phyloP scores from a whole-genome alignment of 1,140 invertebrate genomes.

The Pteromalus puparum region DNA sequence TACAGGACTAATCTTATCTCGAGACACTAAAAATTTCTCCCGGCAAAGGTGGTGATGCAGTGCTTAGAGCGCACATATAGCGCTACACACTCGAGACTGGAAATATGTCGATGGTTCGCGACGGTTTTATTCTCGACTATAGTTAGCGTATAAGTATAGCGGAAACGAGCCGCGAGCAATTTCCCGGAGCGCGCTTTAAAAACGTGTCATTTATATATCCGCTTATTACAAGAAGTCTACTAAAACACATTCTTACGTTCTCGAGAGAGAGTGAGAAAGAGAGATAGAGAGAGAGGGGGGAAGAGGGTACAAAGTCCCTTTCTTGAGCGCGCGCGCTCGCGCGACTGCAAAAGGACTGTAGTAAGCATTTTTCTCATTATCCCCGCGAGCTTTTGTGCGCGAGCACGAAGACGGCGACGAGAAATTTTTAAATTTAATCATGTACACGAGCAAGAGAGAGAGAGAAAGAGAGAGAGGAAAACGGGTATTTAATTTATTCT shows the following conservation, averaged over 20 bases:
- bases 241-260: background rate
- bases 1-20: background rate
- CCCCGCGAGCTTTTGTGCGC: background rate
- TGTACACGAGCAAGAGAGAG: background rate
- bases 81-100: too few relatives aligned
- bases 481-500: background rate
- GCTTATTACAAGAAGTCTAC: slow-evolving; percentile 4
- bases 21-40: too few relatives aligned
- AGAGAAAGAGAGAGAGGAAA: too few relatives aligned
- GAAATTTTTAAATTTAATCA: background rate
- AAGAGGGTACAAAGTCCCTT: background rate
- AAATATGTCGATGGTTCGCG: background rate
- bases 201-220: background rate
- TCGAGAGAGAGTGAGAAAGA: too few relatives aligned
- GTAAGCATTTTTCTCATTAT: background rate
- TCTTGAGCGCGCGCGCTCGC: background rate
- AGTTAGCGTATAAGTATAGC: background rate
- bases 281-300: too few relatives aligned
- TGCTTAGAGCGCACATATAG: too few relatives aligned
- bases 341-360: background rate
- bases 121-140: background rate
- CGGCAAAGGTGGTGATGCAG: background rate
- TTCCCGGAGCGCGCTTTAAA: background rate
- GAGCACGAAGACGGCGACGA: too few relatives aligned
- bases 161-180: background rate